phyloP scores from a whole-genome alignment of 2,797 vertebrate genomes.

The Denticeps clupeoides region DNA sequence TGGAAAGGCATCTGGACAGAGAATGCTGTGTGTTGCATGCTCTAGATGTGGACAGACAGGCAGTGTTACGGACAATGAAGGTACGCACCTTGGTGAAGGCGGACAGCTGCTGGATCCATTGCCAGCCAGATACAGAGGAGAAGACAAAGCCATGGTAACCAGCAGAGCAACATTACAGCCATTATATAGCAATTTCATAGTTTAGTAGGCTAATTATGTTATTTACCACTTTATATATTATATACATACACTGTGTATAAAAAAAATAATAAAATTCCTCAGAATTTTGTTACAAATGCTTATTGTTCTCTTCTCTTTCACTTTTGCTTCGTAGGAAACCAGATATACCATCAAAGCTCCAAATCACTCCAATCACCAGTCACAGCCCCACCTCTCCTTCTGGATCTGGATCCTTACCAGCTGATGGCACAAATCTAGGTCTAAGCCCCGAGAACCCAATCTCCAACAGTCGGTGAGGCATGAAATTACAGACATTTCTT shows the following conservation, averaged over 20 bases:
- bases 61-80: constrained; percentile 35
- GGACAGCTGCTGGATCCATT: constrained; percentile 49
- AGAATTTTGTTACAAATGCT: too few species aligned
- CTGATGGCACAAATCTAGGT: too few species aligned
- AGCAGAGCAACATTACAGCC: not conserved
- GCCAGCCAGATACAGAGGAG: not conserved
- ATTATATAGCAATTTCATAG: not conserved
- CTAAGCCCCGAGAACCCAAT: too few species aligned
- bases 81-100: constrained; percentile 34
- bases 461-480: too few species aligned
- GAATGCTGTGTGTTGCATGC: constrained; percentile 1
- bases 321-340: too few species aligned
- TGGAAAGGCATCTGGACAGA: not conserved
- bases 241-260: not conserved
- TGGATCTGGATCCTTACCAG: too few species aligned
- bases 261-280: too few species aligned
- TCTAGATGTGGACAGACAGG: constrained; percentile 27
- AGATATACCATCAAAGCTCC: too few species aligned
- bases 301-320: not conserved
- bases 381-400: not conserved
- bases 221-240: not conserved
- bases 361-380: too few species aligned
- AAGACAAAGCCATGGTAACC: constrained; percentile 18
- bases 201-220: too few species aligned
- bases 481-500: too few species aligned